These are phyloP conservation scores for Apomyelois bistriatella DNA, from an alignment of 2,888 invertebrate species.

Conservation along the genomic window DNA sequence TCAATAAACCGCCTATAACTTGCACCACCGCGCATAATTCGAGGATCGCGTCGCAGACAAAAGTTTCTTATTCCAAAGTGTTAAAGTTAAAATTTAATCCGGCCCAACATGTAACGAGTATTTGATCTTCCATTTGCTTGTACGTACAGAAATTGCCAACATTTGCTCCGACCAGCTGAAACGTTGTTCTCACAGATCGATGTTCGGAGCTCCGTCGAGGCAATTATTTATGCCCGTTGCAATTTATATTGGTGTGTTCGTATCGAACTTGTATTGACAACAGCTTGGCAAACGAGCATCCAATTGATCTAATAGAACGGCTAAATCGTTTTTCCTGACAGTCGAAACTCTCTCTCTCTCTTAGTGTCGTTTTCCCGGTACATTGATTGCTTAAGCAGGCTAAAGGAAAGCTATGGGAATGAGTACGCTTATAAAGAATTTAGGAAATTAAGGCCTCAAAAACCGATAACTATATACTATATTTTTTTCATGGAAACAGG, in stretches of 20 bases:
- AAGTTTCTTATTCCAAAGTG: constrained; percentile 26
- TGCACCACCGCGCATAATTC: constrained; percentile 25
- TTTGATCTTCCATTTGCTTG: constrained; percentile 47
- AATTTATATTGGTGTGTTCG: background rate
- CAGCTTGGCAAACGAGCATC: background rate
- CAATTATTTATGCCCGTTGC: constrained; percentile 3
- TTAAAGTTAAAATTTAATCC: constrained; percentile 33
- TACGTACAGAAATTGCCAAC: constrained; percentile 29
- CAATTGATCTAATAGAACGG: background rate
- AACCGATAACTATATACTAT: too few species aligned
- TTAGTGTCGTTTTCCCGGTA: too few species aligned
- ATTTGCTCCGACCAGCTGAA: constrained; percentile 36
- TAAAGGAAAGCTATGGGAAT: too few species aligned
- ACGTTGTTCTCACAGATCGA: constrained; percentile 6
- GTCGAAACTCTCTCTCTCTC: too few species aligned
- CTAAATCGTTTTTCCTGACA: too few species aligned
- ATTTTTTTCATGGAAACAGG: too few species aligned
- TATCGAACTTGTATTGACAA: background rate
- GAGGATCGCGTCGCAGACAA: constrained; percentile 22
- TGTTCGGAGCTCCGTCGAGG: background rate
- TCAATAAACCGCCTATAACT: constrained; percentile 14
- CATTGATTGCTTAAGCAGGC: too few species aligned
- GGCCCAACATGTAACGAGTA: constrained; percentile 38
- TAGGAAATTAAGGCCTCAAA: too few species aligned
- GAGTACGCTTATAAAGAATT: too few species aligned